Evolutionary conservation across 2,113 vertebrate genomes (phyloP).

Genomic region (Patagioenas fasciata): DNA sequence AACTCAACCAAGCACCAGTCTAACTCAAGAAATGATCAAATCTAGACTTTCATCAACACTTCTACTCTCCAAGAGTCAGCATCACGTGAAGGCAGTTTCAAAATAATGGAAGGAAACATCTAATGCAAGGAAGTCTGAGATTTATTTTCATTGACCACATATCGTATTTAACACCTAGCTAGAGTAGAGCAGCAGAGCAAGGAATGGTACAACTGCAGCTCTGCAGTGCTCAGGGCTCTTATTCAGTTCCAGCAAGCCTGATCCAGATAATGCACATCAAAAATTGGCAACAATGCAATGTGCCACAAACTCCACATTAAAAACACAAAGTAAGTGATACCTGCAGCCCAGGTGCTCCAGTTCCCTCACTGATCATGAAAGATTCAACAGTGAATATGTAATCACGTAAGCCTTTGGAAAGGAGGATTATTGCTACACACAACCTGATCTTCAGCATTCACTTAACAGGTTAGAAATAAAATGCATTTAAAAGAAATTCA

Average conservation of each 20-base stretch:
- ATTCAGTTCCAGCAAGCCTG: neutral
- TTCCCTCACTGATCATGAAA: neutral
- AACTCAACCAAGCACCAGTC: neutral
- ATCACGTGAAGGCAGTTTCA: neutral
- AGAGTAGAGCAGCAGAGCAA: neutral
- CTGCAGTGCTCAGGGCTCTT: neutral
- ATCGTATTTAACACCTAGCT: neutral
- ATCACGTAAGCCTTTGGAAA: neutral
- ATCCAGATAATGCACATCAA: neutral
- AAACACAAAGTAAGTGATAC: neutral
- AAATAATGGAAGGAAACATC: neutral
- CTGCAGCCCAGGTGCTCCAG: neutral
- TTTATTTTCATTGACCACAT: neutral
- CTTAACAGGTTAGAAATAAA: slow-evolving; percentile 4
- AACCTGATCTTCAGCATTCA: neutral
- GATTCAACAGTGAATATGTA: neutral
- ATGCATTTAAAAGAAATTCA: neutral
- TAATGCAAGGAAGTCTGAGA: neutral
- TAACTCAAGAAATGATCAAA: neutral
- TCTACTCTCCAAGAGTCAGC: neutral
- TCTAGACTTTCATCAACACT: neutral
- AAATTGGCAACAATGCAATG: neutral
- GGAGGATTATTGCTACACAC: neutral
- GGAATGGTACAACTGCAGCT: neutral
- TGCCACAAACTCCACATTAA: neutral